Evolutionary conservation across 2,113 vertebrate genomes (phyloP).

Genomic region (Callospermophilus lateralis): DNA sequence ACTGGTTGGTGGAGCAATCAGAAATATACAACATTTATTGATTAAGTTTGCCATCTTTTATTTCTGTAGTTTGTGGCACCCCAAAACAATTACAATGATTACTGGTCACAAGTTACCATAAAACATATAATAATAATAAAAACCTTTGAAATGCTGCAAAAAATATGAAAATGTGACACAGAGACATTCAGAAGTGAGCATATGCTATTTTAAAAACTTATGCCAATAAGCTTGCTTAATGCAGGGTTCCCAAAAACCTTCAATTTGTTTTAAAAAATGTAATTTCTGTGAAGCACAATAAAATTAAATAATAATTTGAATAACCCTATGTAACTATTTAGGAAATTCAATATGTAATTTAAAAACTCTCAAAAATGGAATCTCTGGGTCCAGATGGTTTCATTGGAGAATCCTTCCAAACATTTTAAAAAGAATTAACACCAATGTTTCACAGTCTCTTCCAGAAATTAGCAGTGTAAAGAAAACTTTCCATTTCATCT

Average conservation of each 20-base stretch:
- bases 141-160: too few species aligned
- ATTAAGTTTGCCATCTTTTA: neutral
- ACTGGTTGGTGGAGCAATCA: neutral
- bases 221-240: neutral
- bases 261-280: neutral
- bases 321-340: neutral
- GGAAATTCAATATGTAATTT: neutral
- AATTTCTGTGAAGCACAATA: neutral
- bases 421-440: neutral
- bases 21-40: neutral
- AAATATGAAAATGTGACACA: neutral
- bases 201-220: neutral
- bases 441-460: neutral
- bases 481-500: neutral
- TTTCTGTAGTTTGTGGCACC: neutral
- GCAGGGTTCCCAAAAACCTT: neutral
- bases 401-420: neutral
- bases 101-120: neutral
- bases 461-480: neutral
- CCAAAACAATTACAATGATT: neutral
- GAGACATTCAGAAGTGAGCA: neutral
- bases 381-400: neutral
- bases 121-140: neutral
- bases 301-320: neutral
- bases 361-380: neutral